phyloP scores from a whole-genome alignment of 2,888 invertebrate genomes.

The Phortica okadai region DNA sequence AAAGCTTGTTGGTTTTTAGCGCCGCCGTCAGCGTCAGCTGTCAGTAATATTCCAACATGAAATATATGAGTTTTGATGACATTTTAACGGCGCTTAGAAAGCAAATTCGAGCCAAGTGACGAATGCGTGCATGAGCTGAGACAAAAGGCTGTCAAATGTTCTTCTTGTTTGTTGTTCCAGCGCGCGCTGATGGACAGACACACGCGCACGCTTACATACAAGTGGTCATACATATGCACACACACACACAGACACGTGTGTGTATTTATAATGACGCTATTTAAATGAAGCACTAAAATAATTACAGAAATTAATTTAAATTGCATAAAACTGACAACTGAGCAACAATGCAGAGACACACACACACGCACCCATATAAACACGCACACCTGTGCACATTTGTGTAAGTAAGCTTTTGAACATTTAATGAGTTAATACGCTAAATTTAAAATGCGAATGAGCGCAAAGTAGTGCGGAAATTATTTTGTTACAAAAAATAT shows the following conservation, averaged over 20 bases:
- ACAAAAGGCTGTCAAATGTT: no score
- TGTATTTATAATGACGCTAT: slow-evolving; percentile 51
- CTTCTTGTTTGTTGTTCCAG: no score
- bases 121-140: not conserved
- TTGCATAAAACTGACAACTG: slow-evolving; percentile 54
- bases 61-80: no score
- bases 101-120: not conserved
- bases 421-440: slow-evolving; percentile 69
- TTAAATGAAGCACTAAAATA: slow-evolving; percentile 59
- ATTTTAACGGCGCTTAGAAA: not conserved
- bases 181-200: not conserved
- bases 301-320: slow-evolving; percentile 70
- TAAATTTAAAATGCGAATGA: slow-evolving; percentile 65
- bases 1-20: no score
- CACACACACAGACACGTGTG: not conserved
- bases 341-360: slow-evolving; percentile 34
- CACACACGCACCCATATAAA: slow-evolving; percentile 47
- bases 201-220: not conserved
- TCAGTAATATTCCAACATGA: not conserved
- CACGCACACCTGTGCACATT: slow-evolving; percentile 35
- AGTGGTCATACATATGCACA: not conserved
- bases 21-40: no score
- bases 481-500: not conserved
- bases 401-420: slow-evolving; percentile 64
- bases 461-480: slow-evolving; percentile 44